These are phyloP conservation scores for Candoia aspera DNA, from an alignment of 2,113 vertebrate genomes.

Conservation along the genomic window DNA sequence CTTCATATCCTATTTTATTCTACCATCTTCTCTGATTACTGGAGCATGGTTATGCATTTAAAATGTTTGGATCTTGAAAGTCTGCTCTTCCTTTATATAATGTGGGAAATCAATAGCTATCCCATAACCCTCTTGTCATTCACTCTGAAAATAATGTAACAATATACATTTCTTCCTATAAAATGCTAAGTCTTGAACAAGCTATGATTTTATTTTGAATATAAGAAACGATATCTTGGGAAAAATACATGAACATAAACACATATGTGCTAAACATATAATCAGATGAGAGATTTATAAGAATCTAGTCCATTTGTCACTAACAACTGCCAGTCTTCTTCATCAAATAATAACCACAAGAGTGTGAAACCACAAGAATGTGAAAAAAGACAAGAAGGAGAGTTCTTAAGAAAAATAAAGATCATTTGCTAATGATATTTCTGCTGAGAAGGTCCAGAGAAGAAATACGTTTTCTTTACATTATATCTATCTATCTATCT, in stretches of 20 bases:
- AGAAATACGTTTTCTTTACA: background rate
- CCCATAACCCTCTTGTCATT: constrained; percentile 49
- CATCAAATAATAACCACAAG: constrained; percentile 41
- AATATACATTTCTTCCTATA: constrained; percentile 49
- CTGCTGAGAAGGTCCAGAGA: background rate
- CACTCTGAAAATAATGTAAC: constrained; percentile 39
- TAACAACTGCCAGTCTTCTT: constrained; percentile 65
- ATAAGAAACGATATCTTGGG: constrained; percentile 60
- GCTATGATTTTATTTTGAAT: constrained; percentile 62
- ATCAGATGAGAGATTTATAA: constrained; percentile 42
- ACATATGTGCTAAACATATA: constrained; percentile 39
- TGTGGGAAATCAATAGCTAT: constrained; percentile 59
- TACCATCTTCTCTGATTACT: constrained; percentile 23
- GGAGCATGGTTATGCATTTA: constrained; percentile 56
- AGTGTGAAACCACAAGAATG: constrained; percentile 44
- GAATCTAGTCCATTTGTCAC: constrained; percentile 53
- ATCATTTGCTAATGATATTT: background rate
- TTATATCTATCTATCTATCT: too few relatives aligned
- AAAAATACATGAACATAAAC: constrained; percentile 21
- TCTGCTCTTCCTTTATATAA: constrained; percentile 65
- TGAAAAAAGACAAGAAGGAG: background rate
- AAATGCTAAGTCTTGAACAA: constrained; percentile 53
- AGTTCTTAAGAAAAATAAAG: background rate
- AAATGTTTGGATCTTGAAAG: constrained; percentile 69
- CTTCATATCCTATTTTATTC: constrained; percentile 59